Evolutionary conservation across 2,113 vertebrate species (phyloP).

Genomic region (Stigmatopora nigra): DNA sequence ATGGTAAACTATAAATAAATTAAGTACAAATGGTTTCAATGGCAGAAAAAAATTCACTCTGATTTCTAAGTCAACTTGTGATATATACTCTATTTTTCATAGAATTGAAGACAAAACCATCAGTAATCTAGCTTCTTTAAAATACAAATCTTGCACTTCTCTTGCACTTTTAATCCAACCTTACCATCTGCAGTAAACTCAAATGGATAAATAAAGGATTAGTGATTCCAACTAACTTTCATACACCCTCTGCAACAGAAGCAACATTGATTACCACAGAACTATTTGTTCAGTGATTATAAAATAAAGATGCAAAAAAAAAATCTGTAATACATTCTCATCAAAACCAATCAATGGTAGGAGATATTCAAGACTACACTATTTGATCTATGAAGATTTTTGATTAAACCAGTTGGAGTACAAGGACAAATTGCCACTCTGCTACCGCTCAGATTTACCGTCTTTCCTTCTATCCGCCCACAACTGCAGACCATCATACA

Average conservation of each 20-base stretch:
- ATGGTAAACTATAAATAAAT: neutral
- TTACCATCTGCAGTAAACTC: slow-evolving; percentile 48
- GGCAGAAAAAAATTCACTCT: neutral
- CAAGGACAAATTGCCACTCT: slow-evolving; percentile 6
- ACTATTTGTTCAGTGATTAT: slow-evolving; percentile 47
- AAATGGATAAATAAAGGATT: slow-evolving; percentile 49
- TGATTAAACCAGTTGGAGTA: slow-evolving; percentile 32
- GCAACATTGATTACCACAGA: slow-evolving; percentile 17
- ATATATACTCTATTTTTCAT: neutral
- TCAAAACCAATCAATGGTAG: slow-evolving; percentile 20
- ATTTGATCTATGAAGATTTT: slow-evolving; percentile 25
- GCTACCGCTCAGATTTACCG: slow-evolving; percentile 50
- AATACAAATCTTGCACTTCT: slow-evolving; percentile 25
- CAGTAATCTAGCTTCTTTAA: neutral
- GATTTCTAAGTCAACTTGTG: neutral
- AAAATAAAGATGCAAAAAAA: slow-evolving; percentile 46
- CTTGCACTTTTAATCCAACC: slow-evolving; percentile 53
- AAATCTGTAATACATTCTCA: slow-evolving; percentile 2
- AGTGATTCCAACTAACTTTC: slow-evolving; percentile 42
- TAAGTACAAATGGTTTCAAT: neutral
- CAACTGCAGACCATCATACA: slow-evolving; percentile 33
- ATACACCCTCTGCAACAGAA: slow-evolving; percentile 20
- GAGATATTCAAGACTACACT: slow-evolving; percentile 18
- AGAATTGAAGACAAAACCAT: neutral
- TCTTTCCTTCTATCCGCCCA: slow-evolving; percentile 41